phyloP scores from a whole-genome alignment of 64 coral and sea anemone genomes.

The Acropora yongei region DNA sequence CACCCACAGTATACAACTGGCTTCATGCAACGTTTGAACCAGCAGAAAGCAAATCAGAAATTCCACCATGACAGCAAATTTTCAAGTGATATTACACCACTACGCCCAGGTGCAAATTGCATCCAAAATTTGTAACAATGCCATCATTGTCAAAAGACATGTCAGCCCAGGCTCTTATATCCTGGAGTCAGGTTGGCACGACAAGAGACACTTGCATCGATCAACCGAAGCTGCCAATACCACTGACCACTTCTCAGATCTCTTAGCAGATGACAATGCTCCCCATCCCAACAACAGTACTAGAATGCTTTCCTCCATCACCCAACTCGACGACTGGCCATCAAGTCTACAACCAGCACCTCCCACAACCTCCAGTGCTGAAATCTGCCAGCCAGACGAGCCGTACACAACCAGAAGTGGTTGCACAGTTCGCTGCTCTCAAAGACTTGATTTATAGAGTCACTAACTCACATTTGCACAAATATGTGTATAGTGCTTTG shows the following conservation, averaged over 20 bases:
- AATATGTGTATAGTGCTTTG: background rate
- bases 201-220: too few species aligned
- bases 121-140: too few species aligned
- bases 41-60: too few species aligned
- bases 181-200: conserved; percentile 1
- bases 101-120: too few species aligned
- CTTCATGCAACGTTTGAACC: too few species aligned
- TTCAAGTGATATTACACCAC: too few species aligned
- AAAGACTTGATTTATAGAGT: background rate
- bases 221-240: too few species aligned
- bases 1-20: conserved; percentile 21
- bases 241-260: too few species aligned
- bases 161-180: conserved; percentile 38
- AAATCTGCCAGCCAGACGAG: too few species aligned
- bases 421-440: background rate
- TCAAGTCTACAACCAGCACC: background rate
- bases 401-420: too few species aligned
- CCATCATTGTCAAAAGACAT: conserved; percentile 13
- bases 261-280: too few species aligned
- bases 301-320: background rate
- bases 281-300: background rate
- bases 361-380: background rate
- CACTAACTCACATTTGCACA: background rate
- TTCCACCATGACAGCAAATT: too few species aligned
- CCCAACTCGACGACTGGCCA: background rate